Base-by-base conservation (phyloP, 2,888 invertebrate species). In the Callyntrura guangdongensis region DNA sequence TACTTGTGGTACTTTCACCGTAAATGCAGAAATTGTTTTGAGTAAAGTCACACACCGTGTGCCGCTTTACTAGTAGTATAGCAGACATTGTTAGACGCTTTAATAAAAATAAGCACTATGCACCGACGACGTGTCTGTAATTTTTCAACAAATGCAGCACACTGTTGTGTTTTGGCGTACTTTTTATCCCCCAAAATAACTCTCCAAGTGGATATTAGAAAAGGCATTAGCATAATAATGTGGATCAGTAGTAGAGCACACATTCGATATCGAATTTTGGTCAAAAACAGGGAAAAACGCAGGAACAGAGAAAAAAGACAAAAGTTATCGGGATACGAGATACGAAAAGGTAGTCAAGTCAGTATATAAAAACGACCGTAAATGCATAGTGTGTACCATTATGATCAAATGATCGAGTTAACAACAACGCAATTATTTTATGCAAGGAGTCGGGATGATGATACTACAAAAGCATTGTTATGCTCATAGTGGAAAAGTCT, bases 221-320 rank as follows among this genome's bases (percentile, higher is more conserved):
- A 79, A 27, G n/a, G 14, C 79, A 79, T 79, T 79, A 79, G 56
- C 79, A 79, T 79, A 79, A 25, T 79, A 79, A 79, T 79, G 79
- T 9, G 27, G 79, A 79, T 79, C 56, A 25, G 56, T 17, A 53
- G 53, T 53, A 47, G 72, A 47, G 53, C 47, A 79, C 14, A 56
- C 25, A 45, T 56, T 79, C 56, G 25, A 53, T 27, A 77, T 49
- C 25, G 25, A 17, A 25, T 79, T 79, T 79, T 74, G 22, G 27
- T 14, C 8, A 56, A 79, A 56, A 25, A 56, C 56, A 36, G 36
- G 25, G 25, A 56, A 56, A 77, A 79, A 79, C 14, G 25, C 12
- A 6, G 36, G 14, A 53, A 72, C 45, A 72, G 11, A 20, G 47
- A 36, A 0, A 17, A 14, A 53, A 72, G 47, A 72, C 11, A 20